phyloP scores from a whole-genome alignment of 2,797 vertebrate species.

The Lophotriccus pileatus region DNA sequence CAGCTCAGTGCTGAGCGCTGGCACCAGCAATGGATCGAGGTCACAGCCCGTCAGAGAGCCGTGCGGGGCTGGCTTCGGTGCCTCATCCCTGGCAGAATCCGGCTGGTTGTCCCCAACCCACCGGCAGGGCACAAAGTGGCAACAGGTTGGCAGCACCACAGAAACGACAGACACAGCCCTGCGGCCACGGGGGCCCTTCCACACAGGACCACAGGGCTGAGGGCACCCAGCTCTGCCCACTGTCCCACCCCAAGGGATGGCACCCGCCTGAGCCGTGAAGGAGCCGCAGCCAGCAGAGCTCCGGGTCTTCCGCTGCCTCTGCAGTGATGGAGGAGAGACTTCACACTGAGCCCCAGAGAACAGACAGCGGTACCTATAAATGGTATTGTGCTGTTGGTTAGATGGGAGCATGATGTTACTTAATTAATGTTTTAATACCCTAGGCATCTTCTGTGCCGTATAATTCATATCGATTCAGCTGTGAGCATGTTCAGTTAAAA shows the following conservation, averaged over 20 bases:
- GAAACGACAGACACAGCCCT: rapidly evolving
- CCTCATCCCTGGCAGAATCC: rapidly evolving
- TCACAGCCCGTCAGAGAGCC: rapidly evolving
- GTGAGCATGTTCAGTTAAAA: constrained; percentile 63
- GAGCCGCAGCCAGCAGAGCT: background rate
- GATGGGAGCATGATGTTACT: constrained; percentile 67
- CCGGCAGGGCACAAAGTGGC: rapidly evolving
- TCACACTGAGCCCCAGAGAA: background rate
- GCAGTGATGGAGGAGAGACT: background rate
- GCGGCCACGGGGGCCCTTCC: rapidly evolving
- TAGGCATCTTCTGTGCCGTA: constrained; percentile 60
- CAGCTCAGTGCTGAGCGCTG: background rate
- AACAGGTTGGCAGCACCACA: rapidly evolving
- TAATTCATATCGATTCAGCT: constrained; percentile 61
- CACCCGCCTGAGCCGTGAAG: rapidly evolving
- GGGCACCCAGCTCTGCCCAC: rapidly evolving
- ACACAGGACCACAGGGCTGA: rapidly evolving
- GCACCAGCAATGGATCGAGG: rapidly evolving
- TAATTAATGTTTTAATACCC: constrained; percentile 71
- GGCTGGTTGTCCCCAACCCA: background rate
- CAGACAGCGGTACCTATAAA: constrained; percentile 7
- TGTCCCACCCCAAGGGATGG: rapidly evolving
- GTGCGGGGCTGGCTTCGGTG: rapidly evolving
- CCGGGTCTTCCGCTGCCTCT: background rate
- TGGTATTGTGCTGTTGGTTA: constrained; percentile 54